A percentile compares a stretch with the other conserved stretches of the same genome.
Evolutionary conservation across 2,888 invertebrate species (phyloP).

Genomic region (Muschampia plurimacula): DNA sequence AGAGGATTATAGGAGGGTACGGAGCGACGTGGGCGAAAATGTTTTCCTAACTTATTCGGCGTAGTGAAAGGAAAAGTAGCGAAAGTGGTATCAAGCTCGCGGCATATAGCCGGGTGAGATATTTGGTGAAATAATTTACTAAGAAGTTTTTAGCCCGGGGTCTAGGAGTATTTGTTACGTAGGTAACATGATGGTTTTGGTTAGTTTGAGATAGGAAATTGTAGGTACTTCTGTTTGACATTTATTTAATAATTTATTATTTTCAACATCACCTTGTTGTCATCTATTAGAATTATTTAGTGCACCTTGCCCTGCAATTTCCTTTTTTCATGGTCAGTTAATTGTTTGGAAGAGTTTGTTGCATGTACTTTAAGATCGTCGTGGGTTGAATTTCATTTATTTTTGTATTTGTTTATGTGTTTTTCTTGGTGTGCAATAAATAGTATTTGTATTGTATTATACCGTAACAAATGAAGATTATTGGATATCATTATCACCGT

Average conservation of each 20-base stretch:
- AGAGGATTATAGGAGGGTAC: slow-evolving; percentile 80
- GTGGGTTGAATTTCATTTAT: no score
- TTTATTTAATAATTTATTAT: neutral
- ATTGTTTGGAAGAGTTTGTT: no score
- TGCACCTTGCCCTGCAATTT: no score
- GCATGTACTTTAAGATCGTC: no score
- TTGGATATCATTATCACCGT: no score
- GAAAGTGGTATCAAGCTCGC: slow-evolving; percentile 74
- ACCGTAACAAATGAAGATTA: no score
- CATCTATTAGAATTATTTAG: no score
- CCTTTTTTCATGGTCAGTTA: no score
- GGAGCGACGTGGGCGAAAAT: slow-evolving; percentile 77
- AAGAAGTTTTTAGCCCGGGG: slow-evolving; percentile 18
- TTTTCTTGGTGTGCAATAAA: no score
- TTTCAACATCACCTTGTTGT: neutral
- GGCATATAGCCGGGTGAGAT: slow-evolving; percentile 16
- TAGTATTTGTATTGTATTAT: no score
- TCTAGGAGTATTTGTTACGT: neutral
- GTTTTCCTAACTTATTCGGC: slow-evolving; percentile 81
- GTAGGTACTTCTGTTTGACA: neutral
- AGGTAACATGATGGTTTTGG: neutral
- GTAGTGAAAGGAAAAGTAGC: slow-evolving; percentile 80
- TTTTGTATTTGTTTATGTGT: no score
- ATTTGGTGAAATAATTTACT: slow-evolving; percentile 25
- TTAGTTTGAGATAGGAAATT: neutral